Conservation (phyloP, 2,888 invertebrate genomes). For the Epistrophe grossulariae region DNA sequence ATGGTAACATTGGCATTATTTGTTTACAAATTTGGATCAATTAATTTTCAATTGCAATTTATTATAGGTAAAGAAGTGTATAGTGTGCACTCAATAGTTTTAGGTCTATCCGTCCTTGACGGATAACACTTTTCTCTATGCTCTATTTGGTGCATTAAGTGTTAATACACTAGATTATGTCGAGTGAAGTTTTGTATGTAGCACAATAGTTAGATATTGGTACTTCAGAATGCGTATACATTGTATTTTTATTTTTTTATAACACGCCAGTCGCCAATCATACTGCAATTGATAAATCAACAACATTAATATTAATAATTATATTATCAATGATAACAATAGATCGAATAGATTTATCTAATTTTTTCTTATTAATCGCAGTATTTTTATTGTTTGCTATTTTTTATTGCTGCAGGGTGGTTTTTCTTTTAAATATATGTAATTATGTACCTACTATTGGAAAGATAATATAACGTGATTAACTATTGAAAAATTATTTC, state of each 20-base stretch:
- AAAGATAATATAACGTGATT: too few relatives aligned
- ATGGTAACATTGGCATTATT: slow-evolving; percentile 16
- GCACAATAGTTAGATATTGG: slow-evolving; percentile 31
- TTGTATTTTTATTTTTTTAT: slow-evolving; percentile 40
- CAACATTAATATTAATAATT: neutral
- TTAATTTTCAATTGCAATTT: slow-evolving; percentile 27
- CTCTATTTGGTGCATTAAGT: slow-evolving; percentile 44
- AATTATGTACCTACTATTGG: too few relatives aligned
- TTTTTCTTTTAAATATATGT: neutral
- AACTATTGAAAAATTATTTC: too few relatives aligned
- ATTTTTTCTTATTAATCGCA: slow-evolving; percentile 13
- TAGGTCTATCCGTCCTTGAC: slow-evolving; percentile 60
- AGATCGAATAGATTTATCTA: slow-evolving; percentile 69
- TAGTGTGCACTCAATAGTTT: neutral
- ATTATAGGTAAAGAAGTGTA: slow-evolving; percentile 16
- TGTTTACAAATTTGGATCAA: slow-evolving; percentile 11
- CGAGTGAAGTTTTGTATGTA: slow-evolving; percentile 46
- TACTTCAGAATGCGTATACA: slow-evolving; percentile 51
- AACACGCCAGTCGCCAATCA: slow-evolving; percentile 29
- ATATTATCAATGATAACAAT: slow-evolving; percentile 13
- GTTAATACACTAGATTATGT: slow-evolving; percentile 59
- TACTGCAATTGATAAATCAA: slow-evolving; percentile 51
- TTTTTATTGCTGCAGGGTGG: neutral
- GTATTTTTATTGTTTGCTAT: slow-evolving; percentile 22
- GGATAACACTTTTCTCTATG: slow-evolving; percentile 55